These are phyloP conservation scores for Trogon melanurus DNA, from an alignment of 2,113 vertebrate genomes.

Conservation along the genomic window DNA sequence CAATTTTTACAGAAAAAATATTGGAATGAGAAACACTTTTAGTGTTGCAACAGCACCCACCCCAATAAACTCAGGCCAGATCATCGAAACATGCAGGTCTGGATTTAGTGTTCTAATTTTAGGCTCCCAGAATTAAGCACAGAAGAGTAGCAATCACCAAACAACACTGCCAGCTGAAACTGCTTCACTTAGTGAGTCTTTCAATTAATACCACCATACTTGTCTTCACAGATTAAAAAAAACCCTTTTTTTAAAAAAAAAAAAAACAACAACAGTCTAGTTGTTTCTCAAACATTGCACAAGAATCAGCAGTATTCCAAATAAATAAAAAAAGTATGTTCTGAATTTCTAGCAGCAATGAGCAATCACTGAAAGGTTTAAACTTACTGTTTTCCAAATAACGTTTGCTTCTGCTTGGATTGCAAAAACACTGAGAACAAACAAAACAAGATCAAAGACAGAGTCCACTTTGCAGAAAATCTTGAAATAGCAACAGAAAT, in stretches of 20 bases:
- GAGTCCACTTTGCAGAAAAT: not conserved
- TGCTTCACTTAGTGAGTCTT: not conserved
- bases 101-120: not conserved
- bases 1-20: not conserved
- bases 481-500: conserved; percentile 21
- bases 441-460: conserved; percentile 48
- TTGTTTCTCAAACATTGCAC: not conserved
- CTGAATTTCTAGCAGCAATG: not conserved
- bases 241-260: not conserved
- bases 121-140: not conserved
- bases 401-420: conserved; percentile 34
- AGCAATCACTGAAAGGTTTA: not conserved
- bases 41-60: not conserved
- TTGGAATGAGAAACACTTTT: not conserved
- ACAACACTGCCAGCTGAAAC: not conserved
- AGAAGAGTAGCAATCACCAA: not conserved
- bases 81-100: not conserved
- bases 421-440: conserved; percentile 17
- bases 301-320: not conserved
- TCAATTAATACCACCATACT: not conserved
- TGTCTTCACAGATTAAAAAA: not conserved
- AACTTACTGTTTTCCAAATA: conserved; percentile 25
- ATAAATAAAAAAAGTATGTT: not conserved
- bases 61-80: not conserved
- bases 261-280: too few relatives aligned